These are phyloP conservation scores for Kryptolebias marmoratus DNA, from an alignment of 2,113 vertebrate species.

Conservation along the genomic window DNA sequence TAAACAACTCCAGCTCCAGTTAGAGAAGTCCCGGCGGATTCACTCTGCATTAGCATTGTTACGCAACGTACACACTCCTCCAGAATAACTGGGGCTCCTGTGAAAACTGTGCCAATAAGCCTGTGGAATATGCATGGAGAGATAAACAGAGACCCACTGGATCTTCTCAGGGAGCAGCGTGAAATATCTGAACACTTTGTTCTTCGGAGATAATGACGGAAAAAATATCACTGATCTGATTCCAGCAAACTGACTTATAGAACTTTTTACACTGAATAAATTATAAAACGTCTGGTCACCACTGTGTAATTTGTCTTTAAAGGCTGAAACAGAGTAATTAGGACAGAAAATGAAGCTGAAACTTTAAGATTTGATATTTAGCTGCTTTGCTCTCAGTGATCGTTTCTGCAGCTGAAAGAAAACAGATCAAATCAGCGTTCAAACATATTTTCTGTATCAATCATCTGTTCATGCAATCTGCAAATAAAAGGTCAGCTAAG, in stretches of 20 bases:
- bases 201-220: background rate
- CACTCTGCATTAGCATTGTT: slow-evolving; percentile 40
- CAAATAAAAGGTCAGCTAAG: background rate
- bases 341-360: background rate
- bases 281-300: background rate
- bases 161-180: background rate
- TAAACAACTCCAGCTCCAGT: slow-evolving; percentile 20
- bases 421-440: background rate
- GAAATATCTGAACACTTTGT: background rate
- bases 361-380: too few species aligned
- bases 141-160: slow-evolving; percentile 11
- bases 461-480: background rate
- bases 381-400: background rate
- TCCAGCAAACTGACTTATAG: slow-evolving; percentile 11
- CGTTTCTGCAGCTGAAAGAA: background rate
- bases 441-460: background rate
- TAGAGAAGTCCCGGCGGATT: slow-evolving; percentile 25
- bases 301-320: slow-evolving; percentile 6
- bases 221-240: slow-evolving; percentile 8
- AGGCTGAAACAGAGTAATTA: slow-evolving; percentile 3
- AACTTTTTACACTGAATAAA: slow-evolving; percentile 10
- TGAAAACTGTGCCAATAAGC: slow-evolving; percentile 30
- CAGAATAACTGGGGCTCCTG: slow-evolving; percentile 31
- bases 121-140: slow-evolving; percentile 11
- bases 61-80: slow-evolving; percentile 18